These are phyloP conservation scores for Phyllotis vaccarum DNA, from an alignment of 2,797 vertebrate species.

Conservation along the genomic window DNA sequence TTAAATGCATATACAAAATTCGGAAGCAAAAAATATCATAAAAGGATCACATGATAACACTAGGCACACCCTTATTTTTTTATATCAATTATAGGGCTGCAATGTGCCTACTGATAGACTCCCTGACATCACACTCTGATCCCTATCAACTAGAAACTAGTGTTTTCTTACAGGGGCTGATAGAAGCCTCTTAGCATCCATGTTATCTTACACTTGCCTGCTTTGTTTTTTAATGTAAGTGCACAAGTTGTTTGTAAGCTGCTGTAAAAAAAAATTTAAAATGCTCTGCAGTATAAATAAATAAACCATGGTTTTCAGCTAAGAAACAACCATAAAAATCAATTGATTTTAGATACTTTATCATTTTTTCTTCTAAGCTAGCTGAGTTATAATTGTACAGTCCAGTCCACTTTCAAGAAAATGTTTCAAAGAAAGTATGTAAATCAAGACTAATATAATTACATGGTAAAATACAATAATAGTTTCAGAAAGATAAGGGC, in stretches of 20 bases:
- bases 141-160: neutral
- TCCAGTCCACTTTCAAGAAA: conserved; percentile 49
- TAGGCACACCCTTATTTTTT: neutral
- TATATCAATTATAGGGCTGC: neutral
- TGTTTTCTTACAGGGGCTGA: neutral
- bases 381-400: neutral
- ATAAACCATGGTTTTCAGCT: neutral
- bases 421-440: neutral
- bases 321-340: conserved; percentile 1
- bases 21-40: neutral
- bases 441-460: conserved; percentile 59
- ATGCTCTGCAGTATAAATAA: neutral
- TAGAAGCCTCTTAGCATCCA: neutral
- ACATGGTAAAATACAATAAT: conserved; percentile 34
- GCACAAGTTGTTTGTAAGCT: neutral
- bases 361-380: neutral
- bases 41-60: neutral
- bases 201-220: neutral
- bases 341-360: neutral
- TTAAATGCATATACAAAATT: neutral
- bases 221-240: neutral
- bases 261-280: no score
- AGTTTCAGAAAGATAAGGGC: conserved; percentile 24
- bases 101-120: neutral
- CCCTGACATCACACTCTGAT: neutral